These are phyloP conservation scores for Biston stratarius DNA, from an alignment of 2,888 invertebrate genomes.

Conservation along the genomic window DNA sequence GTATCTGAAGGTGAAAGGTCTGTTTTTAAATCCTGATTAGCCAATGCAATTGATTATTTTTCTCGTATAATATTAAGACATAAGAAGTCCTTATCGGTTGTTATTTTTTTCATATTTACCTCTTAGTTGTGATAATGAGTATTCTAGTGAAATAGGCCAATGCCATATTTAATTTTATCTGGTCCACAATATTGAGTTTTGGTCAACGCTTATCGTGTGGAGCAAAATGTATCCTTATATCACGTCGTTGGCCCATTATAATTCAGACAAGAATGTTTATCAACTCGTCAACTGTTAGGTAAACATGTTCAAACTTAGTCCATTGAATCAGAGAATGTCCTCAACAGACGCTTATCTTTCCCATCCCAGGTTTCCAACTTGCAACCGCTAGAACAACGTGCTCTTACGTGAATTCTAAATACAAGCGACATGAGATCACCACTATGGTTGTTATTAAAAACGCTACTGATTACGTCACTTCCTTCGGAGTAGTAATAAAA, in stretches of 20 bases:
- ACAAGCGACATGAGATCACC: slow-evolving; percentile 15
- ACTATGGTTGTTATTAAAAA: slow-evolving; percentile 14
- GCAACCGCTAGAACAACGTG: background rate
- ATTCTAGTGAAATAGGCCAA: slow-evolving; percentile 6
- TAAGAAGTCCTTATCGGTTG: background rate
- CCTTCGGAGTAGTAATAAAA: slow-evolving; percentile 26
- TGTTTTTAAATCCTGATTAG: background rate
- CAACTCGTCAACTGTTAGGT: background rate
- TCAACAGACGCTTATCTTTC: background rate
- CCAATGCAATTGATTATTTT: background rate
- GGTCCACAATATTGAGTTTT: background rate
- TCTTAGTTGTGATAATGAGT: slow-evolving; percentile 7
- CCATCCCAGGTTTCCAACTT: background rate
- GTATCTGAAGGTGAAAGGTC: background rate
- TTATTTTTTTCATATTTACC: slow-evolving; percentile 8
- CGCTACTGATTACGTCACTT: slow-evolving; percentile 23
- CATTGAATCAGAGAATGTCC: background rate
- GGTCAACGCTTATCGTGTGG: background rate
- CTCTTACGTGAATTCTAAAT: background rate
- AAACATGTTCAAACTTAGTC: background rate
- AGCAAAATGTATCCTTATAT: background rate
- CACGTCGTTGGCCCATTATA: background rate
- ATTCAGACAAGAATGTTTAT: background rate
- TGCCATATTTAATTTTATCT: slow-evolving; percentile 9
- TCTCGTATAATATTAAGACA: background rate